Evolutionary conservation across 2,113 vertebrate genomes (phyloP).

Genomic region (Scolopax mira): DNA sequence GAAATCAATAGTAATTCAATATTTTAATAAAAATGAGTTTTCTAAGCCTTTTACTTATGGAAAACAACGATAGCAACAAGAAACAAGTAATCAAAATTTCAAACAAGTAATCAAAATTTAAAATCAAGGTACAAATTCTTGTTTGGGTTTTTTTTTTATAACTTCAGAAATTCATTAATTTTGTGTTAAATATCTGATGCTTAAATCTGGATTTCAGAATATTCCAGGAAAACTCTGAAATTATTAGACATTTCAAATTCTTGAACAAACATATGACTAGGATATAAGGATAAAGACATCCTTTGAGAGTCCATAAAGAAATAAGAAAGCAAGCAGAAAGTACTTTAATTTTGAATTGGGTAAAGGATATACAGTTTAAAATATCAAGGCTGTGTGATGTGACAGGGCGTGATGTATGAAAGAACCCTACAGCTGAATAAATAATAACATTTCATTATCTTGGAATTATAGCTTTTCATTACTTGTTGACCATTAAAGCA

Average conservation of each 20-base stretch:
- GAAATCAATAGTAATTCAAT: neutral
- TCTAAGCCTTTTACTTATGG: neutral
- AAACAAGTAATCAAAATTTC: neutral
- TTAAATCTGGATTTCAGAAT: neutral
- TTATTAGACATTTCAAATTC: neutral
- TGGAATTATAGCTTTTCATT: neutral
- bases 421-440: neutral
- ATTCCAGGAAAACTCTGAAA: neutral
- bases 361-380: neutral
- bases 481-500: neutral
- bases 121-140: fast-evolving
- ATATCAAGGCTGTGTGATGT: neutral
- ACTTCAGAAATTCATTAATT: neutral
- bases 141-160: no score
- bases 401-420: neutral
- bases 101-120: neutral
- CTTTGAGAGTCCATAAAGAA: neutral
- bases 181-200: neutral
- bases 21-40: neutral
- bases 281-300: neutral
- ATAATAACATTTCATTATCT: neutral
- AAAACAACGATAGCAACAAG: neutral
- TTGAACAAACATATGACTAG: neutral
- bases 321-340: neutral
- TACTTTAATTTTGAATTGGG: neutral